These are phyloP conservation scores for Oceanodroma leucorhoa DNA, from an alignment of 2,797 vertebrate genomes.

Conservation along the genomic window DNA sequence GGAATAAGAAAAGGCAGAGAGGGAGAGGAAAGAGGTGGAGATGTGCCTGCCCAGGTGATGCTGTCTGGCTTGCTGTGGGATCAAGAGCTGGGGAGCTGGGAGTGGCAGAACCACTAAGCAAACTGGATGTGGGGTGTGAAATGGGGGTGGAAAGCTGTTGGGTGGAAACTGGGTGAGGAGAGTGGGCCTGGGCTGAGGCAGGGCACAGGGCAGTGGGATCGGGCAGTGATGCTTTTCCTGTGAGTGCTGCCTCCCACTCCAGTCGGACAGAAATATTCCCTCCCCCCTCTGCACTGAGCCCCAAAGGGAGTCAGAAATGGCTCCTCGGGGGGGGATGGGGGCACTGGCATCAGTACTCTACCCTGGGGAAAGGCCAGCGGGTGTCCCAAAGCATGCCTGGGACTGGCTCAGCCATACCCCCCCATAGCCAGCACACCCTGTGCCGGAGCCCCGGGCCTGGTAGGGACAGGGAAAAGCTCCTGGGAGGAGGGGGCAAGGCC, in stretches of 20 bases:
- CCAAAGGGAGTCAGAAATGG: not conserved
- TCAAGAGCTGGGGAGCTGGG: not conserved
- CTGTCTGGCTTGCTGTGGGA: not conserved
- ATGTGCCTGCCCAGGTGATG: not conserved
- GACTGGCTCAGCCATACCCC: rapidly evolving
- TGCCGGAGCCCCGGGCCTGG: too few relatives aligned
- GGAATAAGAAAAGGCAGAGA: not conserved
- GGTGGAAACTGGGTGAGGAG: not conserved
- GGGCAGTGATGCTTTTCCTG: rapidly evolving
- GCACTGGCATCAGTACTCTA: not conserved
- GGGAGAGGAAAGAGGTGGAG: not conserved
- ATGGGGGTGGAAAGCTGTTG: not conserved
- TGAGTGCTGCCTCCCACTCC: rapidly evolving
- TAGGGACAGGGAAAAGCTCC: not conserved
- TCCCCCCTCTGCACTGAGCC: not conserved
- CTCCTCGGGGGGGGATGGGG: not conserved
- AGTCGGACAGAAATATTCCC: not conserved
- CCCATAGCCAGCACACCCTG: not conserved
- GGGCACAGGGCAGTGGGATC: not conserved
- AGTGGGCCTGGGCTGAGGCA: not conserved
- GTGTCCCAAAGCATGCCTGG: not conserved
- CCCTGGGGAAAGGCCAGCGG: rapidly evolving
- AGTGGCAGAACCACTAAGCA: not conserved
- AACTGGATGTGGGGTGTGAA: not conserved
- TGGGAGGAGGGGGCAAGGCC: not conserved